Evolutionary conservation across 2,113 vertebrate genomes (phyloP).

Genomic region (Taxidea taxus): DNA sequence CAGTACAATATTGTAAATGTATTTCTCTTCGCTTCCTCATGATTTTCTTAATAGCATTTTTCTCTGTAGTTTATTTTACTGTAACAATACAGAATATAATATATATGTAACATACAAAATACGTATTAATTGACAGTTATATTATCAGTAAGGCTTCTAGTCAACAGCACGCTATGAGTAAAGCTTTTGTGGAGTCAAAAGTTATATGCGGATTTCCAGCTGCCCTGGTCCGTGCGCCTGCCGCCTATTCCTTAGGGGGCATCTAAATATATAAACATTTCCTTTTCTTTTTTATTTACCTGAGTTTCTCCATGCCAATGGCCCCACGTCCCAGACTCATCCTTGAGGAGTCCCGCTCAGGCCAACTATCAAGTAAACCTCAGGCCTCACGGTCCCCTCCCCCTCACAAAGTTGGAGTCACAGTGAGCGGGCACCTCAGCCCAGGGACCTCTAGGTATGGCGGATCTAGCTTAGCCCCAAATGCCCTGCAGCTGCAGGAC

Average conservation of each 20-base stretch:
- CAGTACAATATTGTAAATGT: background rate
- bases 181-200: background rate
- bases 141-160: background rate
- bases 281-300: background rate
- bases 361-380: background rate
- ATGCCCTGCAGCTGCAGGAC: fast-evolving
- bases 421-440: fast-evolving
- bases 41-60: background rate
- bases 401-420: background rate
- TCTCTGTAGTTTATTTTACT: background rate
- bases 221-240: background rate
- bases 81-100: background rate
- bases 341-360: background rate
- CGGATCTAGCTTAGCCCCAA: fast-evolving
- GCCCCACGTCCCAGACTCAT: fast-evolving
- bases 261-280: background rate
- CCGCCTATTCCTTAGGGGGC: background rate
- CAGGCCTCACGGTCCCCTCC: fast-evolving
- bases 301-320: background rate
- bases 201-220: background rate
- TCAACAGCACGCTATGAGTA: background rate
- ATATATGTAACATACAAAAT: background rate
- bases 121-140: background rate
- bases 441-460: fast-evolving
- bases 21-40: background rate